A percentile compares a stretch with the other conserved stretches of the same genome.
These are phyloP conservation scores for Heliconius sara DNA, from an alignment of 2,888 invertebrate genomes.

Conservation along the genomic window DNA sequence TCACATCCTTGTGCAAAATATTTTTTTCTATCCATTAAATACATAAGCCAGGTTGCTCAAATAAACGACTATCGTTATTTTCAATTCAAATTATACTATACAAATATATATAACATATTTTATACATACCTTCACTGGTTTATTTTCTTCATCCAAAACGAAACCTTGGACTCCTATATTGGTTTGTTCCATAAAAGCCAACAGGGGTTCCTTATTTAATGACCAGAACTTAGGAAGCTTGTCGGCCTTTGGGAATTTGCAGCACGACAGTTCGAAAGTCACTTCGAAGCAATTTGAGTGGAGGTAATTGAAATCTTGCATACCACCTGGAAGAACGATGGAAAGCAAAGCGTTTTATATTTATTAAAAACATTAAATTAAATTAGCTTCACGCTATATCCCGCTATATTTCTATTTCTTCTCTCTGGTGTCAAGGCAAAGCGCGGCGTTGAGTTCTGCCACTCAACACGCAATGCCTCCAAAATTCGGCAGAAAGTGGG, in stretches of 20 bases:
- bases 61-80: neutral
- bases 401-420: too few relatives aligned
- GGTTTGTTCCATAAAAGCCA: constrained; percentile 92
- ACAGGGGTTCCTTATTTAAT: constrained; percentile 92
- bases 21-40: neutral
- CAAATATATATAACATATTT: too few relatives aligned
- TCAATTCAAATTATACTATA: neutral
- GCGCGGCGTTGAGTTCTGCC: too few relatives aligned
- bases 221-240: constrained; percentile 92
- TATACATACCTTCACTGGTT: constrained; percentile 82
- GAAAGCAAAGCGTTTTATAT: too few relatives aligned
- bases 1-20: too few relatives aligned
- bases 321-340: constrained; percentile 89
- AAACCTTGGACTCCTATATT: constrained; percentile 87
- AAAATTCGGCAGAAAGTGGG: too few relatives aligned
- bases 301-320: constrained; percentile 99
- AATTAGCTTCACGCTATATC: too few relatives aligned
- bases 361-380: too few relatives aligned
- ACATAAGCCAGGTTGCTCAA: neutral
- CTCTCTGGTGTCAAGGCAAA: too few relatives aligned
- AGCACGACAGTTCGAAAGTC: constrained; percentile 98
- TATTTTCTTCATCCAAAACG: constrained; percentile 85
- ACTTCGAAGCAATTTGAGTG: constrained; percentile 98
- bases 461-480: too few relatives aligned
- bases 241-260: constrained; percentile 92